Evolutionary conservation across 1,140 invertebrate genomes (phyloP), one percentile per base, ranked within the genome.

Genomic region (Tetramorium parvispinum): DNA sequence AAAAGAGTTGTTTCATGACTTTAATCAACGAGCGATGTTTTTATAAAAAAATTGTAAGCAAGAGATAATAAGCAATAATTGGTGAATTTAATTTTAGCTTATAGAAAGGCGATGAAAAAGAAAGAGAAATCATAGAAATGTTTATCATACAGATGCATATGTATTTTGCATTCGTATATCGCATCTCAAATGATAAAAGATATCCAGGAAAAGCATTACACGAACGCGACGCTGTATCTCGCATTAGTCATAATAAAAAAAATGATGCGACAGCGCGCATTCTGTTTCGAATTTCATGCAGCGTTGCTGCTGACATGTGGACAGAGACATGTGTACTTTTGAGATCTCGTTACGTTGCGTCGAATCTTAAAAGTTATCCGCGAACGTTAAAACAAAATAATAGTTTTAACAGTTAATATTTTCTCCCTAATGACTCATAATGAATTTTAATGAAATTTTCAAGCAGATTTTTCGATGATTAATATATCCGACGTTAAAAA

Each of bases 231-330:
- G 40, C 8, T 51, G 37, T 71, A 70, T 32, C 43, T 24, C 79
- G 40, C 66, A 82, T 71, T 82, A 73, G 51, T 71, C 49, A 55
- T 37, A 16, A 7, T n/a, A 81, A 71, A 66, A 79, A 59, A 43
- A 32, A 55, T 53, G n/a, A 55, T 40, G 6, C 1, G 32, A 70
- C 18, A 70, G 21, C 49, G 37, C 24, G n/a, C 16, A 21, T 40
- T 49, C 16, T 71, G 65, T 70, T 82, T 82, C 37, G 18, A 43
- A 82, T 82, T 82, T 82, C 37, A 82, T 18, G 51, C 37, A 27
- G 18, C 10, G 24, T 73, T 73, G 40, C 43, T 37, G 51, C 79
- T 71, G 79, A 82, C 40, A 73, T 59, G 79, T 24, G 24, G 11
- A 27, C 78, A 46, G 43, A 73, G n/a, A n/a, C n/a, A n/a, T n/a